These are phyloP conservation scores for Polypedilum vanderplanki DNA, from an alignment of 1,140 invertebrate species.

Conservation along the genomic window DNA sequence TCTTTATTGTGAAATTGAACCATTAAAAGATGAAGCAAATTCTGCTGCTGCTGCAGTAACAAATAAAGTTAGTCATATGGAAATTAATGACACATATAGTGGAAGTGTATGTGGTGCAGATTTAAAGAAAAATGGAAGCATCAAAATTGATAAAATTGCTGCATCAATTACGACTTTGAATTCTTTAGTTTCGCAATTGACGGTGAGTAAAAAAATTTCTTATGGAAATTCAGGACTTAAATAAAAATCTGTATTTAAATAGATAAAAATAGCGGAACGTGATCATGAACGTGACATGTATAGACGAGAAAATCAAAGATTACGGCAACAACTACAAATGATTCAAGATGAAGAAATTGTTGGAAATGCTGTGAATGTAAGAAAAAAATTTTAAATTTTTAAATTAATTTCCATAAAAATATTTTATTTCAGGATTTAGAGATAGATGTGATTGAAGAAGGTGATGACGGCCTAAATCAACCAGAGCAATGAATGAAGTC, in stretches of 20 bases:
- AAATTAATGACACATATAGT: slow-evolving; percentile 22
- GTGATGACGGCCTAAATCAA: not conserved
- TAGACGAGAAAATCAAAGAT: slow-evolving; percentile 55
- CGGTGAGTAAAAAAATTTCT: slow-evolving; percentile 9
- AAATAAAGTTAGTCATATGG: slow-evolving; percentile 21
- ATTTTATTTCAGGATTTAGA: not conserved
- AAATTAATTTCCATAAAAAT: not conserved
- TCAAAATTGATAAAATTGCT: slow-evolving; percentile 20
- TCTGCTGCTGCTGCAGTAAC: not conserved
- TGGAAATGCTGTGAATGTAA: slow-evolving; percentile 22
- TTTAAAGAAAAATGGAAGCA: not conserved
- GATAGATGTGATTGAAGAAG: not conserved
- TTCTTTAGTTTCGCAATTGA: not conserved
- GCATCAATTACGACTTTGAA: not conserved
- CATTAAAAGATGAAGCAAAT: not conserved
- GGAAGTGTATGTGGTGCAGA: not conserved
- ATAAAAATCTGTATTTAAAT: not conserved
- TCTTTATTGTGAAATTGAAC: slow-evolving; percentile 25
- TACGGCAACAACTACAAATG: slow-evolving; percentile 58
- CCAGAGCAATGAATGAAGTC: not conserved
- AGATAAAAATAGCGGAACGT: slow-evolving; percentile 39
- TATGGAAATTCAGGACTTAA: not conserved
- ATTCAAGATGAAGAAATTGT: slow-evolving; percentile 40
- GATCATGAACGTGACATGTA: slow-evolving; percentile 63
- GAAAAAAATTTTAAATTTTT: slow-evolving; percentile 1